phyloP scores from a whole-genome alignment of 2,888 invertebrate species.

The Rhaphigaster nebulosa region DNA sequence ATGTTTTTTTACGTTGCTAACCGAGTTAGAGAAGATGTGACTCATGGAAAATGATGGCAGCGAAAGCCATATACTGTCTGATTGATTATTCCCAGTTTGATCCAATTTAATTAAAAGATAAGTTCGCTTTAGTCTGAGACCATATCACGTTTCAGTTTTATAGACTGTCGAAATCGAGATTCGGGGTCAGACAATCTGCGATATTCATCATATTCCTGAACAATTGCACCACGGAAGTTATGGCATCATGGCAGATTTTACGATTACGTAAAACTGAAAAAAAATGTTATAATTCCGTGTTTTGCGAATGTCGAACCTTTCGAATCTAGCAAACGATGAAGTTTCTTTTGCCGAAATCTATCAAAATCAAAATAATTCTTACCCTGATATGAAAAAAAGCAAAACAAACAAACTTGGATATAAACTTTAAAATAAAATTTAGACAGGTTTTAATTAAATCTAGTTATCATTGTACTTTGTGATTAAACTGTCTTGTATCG shows the following conservation, averaged over 20 bases:
- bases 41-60: too few species aligned
- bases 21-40: too few species aligned
- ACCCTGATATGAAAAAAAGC: too few species aligned
- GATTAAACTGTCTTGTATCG: too few species aligned
- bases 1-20: not conserved
- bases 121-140: not conserved
- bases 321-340: too few species aligned
- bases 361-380: too few species aligned
- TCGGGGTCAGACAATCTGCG: not conserved
- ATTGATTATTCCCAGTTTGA: not conserved
- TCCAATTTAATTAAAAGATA: slow-evolving; percentile 15
- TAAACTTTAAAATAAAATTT: too few species aligned
- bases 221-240: not conserved
- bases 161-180: not conserved
- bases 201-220: not conserved
- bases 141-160: not conserved
- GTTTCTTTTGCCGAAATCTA: too few species aligned
- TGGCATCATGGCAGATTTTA: not conserved
- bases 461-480: too few species aligned
- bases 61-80: not conserved
- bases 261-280: not conserved
- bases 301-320: not conserved
- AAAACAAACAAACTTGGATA: too few species aligned
- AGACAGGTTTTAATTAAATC: too few species aligned
- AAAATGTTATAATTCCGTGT: not conserved